phyloP scores from a whole-genome alignment of 1,140 invertebrate species.

The Akabosia matsudoensis region DNA sequence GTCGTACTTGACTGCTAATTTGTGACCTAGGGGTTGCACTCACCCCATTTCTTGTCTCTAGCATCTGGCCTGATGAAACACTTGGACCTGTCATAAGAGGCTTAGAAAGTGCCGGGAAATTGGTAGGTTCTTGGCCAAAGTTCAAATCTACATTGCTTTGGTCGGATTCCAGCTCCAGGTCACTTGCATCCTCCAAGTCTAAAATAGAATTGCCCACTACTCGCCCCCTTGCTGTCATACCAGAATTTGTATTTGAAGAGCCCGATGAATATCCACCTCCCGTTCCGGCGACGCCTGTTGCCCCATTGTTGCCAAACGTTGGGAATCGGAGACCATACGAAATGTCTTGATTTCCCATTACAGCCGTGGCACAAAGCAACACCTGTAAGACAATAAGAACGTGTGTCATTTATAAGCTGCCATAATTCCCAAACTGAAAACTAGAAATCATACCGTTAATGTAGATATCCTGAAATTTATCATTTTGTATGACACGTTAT shows the following conservation, averaged over 20 bases:
- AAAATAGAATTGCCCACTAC: not conserved
- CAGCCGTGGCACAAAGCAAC: not conserved
- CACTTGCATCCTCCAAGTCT: not conserved
- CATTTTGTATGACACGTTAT: no score
- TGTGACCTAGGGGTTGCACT: not conserved
- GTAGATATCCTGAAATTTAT: no score
- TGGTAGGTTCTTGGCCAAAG: not conserved
- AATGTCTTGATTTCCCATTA: not conserved
- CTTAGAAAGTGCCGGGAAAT: not conserved
- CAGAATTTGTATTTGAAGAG: not conserved
- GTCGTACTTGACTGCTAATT: not conserved
- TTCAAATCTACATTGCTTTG: not conserved
- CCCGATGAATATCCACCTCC: not conserved
- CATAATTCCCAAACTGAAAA: no score
- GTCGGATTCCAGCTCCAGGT: not conserved
- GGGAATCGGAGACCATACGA: not conserved
- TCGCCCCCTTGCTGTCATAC: not conserved
- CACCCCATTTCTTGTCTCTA: not conserved
- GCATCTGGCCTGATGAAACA: not conserved
- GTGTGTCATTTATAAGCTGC: not conserved
- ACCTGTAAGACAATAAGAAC: not conserved
- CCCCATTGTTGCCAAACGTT: not conserved
- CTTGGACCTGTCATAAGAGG: not conserved
- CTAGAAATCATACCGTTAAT: no score
- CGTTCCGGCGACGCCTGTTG: not conserved